phyloP scores from a whole-genome alignment of 2,113 vertebrate species.

The Nycticorax nycticorax region DNA sequence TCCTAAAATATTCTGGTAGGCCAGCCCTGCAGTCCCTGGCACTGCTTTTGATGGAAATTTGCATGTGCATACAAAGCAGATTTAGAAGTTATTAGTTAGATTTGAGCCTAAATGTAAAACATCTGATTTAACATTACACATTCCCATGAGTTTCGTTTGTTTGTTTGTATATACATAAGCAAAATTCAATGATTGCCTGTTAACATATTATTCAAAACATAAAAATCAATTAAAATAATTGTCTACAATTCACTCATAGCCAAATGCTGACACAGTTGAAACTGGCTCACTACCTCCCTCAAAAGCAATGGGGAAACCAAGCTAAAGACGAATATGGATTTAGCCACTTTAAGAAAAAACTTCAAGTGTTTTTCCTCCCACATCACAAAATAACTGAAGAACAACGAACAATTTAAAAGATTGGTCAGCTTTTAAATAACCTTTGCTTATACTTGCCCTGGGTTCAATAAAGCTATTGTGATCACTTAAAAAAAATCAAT shows the following conservation, averaged over 20 bases:
- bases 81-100: conserved; percentile 3
- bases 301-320: neutral
- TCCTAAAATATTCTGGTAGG: neutral
- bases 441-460: neutral
- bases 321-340: conserved; percentile 9
- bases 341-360: neutral
- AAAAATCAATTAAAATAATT: conserved; percentile 57
- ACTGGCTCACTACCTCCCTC: neutral
- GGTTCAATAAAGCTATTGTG: conserved; percentile 24
- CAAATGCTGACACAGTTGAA: conserved; percentile 39
- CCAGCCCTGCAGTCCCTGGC: neutral
- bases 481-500: conserved; percentile 45
- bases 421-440: conserved; percentile 39
- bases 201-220: conserved; percentile 35
- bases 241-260: neutral
- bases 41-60: neutral
- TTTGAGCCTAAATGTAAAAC: conserved; percentile 2
- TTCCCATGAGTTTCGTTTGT: conserved; percentile 22
- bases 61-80: neutral
- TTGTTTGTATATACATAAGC: neutral
- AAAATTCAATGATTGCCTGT: conserved; percentile 16
- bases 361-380: neutral
- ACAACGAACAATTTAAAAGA: conserved; percentile 45
- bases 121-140: neutral
- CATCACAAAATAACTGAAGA: conserved; percentile 14